Percentiles rank a stretch among this genome's conserved stretches.
These are phyloP conservation scores for Macquaria ambigua DNA, from an alignment of 2,113 vertebrate genomes.

Conservation along the genomic window DNA sequence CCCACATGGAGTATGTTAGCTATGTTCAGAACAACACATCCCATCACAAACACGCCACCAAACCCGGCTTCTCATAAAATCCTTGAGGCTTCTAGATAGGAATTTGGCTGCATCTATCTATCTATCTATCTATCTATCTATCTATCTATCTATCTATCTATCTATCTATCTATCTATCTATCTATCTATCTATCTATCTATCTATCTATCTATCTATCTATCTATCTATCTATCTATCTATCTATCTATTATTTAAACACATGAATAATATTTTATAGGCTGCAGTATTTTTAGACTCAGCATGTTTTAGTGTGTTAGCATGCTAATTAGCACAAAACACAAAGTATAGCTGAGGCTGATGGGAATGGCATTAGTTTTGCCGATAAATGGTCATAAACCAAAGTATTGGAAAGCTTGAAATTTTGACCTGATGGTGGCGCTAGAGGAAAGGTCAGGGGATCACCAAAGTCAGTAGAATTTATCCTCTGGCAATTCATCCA, in stretches of 20 bases:
- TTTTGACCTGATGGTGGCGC: not conserved
- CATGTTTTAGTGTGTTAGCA: not conserved
- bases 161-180: constrained; percentile 1
- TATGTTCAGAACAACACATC: constrained; percentile 52
- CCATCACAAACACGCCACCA: constrained; percentile 41
- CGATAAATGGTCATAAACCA: not conserved
- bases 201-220: constrained; percentile 6
- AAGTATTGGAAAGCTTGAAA: not conserved
- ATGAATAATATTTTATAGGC: not conserved
- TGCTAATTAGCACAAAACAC: not conserved
- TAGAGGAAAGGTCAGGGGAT: not conserved
- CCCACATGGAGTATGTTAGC: constrained; percentile 58
- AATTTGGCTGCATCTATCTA: constrained; percentile 1
- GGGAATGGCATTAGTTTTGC: not conserved
- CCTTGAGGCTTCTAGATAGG: not conserved
- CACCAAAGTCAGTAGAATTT: not conserved
- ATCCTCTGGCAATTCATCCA: not conserved
- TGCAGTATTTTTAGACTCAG: not conserved
- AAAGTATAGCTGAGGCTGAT: not conserved
- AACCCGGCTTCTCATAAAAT: constrained; percentile 27
- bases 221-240: not conserved
- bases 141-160: constrained; percentile 10
- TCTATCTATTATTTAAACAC: not conserved
- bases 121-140: not conserved
- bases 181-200: constrained; percentile 1